phyloP scores from a whole-genome alignment of 92 coral and sea anemone genomes.

The Porites divaricata region DNA sequence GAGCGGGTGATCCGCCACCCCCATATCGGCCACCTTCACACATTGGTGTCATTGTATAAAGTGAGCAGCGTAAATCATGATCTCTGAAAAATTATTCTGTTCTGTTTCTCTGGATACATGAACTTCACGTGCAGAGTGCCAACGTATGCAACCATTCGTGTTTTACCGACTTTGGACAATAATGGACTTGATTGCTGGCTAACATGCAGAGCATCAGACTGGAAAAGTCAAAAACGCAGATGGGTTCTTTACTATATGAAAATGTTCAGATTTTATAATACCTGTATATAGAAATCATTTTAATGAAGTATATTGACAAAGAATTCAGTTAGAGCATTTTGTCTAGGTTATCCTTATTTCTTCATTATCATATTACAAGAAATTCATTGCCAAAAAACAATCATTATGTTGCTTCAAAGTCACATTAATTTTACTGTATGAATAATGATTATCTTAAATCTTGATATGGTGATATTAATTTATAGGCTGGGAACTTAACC shows the following conservation, averaged over 20 bases:
- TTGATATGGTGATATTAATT: too few species aligned
- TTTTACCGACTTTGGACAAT: not conserved
- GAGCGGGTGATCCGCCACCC: slow-evolving; percentile 90
- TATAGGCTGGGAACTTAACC: too few species aligned
- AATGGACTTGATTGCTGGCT: not conserved
- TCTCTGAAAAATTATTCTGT: not conserved
- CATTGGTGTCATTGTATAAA: slow-evolving; percentile 81
- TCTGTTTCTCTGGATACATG: not conserved
- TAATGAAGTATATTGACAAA: slow-evolving; percentile 18
- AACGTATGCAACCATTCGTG: not conserved
- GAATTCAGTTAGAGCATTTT: slow-evolving; percentile 5
- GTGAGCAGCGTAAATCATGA: not conserved
- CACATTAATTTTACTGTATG: not conserved
- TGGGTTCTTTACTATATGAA: not conserved
- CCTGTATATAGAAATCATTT: slow-evolving; percentile 21
- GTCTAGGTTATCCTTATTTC: not conserved
- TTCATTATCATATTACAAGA: too few species aligned
- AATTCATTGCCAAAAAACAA: too few species aligned
- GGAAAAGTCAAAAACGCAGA: not conserved
- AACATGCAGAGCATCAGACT: not conserved
- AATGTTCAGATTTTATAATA: slow-evolving; percentile 29
- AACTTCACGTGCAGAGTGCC: not conserved
- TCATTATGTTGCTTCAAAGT: not conserved
- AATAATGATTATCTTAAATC: too few species aligned
- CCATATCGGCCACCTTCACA: slow-evolving; percentile 73